A percentile compares a stretch with the other conserved stretches of the same genome.
phyloP scores from a whole-genome alignment of 2,113 vertebrate genomes.

The Chascanopsetta lugubris region DNA sequence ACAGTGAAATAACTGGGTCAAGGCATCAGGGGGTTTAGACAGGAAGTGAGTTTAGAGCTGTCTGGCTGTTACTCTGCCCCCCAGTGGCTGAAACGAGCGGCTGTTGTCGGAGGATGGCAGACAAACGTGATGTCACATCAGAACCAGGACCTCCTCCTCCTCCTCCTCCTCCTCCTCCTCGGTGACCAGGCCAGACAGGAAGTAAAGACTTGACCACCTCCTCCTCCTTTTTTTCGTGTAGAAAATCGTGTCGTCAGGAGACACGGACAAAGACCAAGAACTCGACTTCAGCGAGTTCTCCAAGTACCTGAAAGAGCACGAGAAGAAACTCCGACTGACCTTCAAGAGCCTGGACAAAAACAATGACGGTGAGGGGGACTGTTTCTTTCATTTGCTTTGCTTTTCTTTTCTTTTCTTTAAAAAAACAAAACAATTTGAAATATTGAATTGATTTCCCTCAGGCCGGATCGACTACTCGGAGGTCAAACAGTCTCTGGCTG shows the following conservation, averaged over 20 bases:
- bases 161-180: no score
- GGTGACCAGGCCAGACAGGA: no score
- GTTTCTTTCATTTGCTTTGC: no score
- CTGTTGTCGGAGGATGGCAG: conserved; percentile 1
- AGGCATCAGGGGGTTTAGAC: not conserved
- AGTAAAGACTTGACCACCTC: no score
- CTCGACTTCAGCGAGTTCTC: conserved; percentile 92
- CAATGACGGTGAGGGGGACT: conserved; percentile 83
- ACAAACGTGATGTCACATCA: no score
- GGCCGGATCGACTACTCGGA: conserved; percentile 89
- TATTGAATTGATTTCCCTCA: conserved; percentile 48
- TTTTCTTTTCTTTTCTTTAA: no score
- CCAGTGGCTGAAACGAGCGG: not conserved
- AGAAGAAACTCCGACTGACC: conserved; percentile 92
- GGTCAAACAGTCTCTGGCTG: conserved; percentile 89
- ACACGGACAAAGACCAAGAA: conserved; percentile 86
- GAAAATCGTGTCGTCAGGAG: conserved; percentile 91
- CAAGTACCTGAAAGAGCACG: conserved; percentile 91
- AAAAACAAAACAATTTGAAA: no score
- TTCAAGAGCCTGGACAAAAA: conserved; percentile 97
- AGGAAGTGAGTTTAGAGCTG: conserved; percentile 5
- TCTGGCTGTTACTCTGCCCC: conserved; percentile 9
- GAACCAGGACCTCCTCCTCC: no score
- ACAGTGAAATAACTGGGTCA: not conserved
- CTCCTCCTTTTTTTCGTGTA: conserved; percentile 50